A percentile compares a stretch with the other conserved stretches of the same genome.
These are phyloP conservation scores for Drepanosiphum platanoidis DNA, from an alignment of 2,888 invertebrate species.

Conservation along the genomic window DNA sequence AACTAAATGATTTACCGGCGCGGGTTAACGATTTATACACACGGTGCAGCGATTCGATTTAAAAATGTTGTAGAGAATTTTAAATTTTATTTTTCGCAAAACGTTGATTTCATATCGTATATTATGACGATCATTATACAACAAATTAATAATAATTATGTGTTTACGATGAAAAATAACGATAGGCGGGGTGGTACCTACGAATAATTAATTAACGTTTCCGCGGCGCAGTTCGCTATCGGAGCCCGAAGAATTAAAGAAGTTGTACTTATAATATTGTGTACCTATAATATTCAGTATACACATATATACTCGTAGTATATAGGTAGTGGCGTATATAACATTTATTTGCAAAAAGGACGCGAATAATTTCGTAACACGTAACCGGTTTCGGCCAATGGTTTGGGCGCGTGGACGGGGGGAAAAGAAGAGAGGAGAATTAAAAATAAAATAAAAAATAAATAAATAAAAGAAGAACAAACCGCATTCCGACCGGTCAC, in stretches of 20 bases:
- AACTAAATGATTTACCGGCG: not conserved
- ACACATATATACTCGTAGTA: too few species aligned
- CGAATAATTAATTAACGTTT: conserved; percentile 2
- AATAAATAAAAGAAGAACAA: conserved; percentile 47
- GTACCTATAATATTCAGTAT: not conserved
- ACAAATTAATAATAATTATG: not conserved
- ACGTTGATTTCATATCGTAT: not conserved
- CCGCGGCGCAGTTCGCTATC: not conserved
- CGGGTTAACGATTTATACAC: not conserved
- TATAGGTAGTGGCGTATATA: not conserved
- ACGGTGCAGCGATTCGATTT: not conserved
- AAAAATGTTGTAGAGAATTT: not conserved
- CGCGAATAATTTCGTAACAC: conserved; percentile 48
- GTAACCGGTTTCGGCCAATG: conserved; percentile 47
- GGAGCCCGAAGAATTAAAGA: not conserved
- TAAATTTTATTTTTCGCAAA: not conserved
- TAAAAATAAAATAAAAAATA: too few species aligned
- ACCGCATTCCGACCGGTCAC: conserved; percentile 58
- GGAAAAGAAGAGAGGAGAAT: conserved; percentile 31
- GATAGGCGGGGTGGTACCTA: not conserved
- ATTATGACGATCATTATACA: not conserved
- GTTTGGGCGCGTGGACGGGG: not conserved
- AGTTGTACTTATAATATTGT: conserved; percentile 15
- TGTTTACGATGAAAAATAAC: not conserved
- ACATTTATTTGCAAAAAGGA: conserved; percentile 51